These are phyloP conservation scores for Aulostomus chinensis DNA, from an alignment of 2,797 vertebrate genomes.

Conservation along the genomic window DNA sequence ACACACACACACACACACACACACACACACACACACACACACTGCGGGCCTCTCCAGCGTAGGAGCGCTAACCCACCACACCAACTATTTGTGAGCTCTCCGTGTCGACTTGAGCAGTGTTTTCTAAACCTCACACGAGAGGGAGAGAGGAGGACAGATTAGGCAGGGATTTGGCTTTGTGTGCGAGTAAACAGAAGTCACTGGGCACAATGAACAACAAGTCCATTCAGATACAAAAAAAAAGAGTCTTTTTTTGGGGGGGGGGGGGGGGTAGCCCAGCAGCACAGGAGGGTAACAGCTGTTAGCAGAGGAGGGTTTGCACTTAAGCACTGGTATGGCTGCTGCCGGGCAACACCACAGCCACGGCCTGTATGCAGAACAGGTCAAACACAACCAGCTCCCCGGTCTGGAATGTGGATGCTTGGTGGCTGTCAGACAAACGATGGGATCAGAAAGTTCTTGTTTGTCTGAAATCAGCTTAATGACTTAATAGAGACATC, in stretches of 20 bases:
- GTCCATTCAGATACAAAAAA: slow-evolving; percentile 75
- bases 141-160: slow-evolving; percentile 64
- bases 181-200: slow-evolving; percentile 76
- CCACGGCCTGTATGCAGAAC: slow-evolving; percentile 33
- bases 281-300: slow-evolving; percentile 68
- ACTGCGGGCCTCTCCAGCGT: slow-evolving; percentile 38
- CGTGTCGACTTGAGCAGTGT: slow-evolving; percentile 23
- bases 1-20: slow-evolving; percentile 29
- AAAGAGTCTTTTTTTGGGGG: slow-evolving; percentile 39
- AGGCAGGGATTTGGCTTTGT: slow-evolving; percentile 73
- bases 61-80: slow-evolving; percentile 33
- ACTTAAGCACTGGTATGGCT: slow-evolving; percentile 42
- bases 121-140: slow-evolving; percentile 64
- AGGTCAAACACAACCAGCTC: slow-evolving; percentile 30
- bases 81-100: slow-evolving; percentile 38
- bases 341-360: slow-evolving; percentile 58
- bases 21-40: slow-evolving; percentile 13
- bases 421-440: slow-evolving; percentile 7
- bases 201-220: slow-evolving; percentile 76
- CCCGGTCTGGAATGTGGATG: slow-evolving; percentile 28
- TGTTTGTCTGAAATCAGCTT: slow-evolving; percentile 30
- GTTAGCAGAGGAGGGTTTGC: slow-evolving; percentile 51
- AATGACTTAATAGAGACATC: slow-evolving; percentile 39
- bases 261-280: too few species aligned
- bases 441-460: slow-evolving; percentile 22